Base-by-base conservation (phyloP, 2,888 invertebrate species). In the Molanna angustata region DNA sequence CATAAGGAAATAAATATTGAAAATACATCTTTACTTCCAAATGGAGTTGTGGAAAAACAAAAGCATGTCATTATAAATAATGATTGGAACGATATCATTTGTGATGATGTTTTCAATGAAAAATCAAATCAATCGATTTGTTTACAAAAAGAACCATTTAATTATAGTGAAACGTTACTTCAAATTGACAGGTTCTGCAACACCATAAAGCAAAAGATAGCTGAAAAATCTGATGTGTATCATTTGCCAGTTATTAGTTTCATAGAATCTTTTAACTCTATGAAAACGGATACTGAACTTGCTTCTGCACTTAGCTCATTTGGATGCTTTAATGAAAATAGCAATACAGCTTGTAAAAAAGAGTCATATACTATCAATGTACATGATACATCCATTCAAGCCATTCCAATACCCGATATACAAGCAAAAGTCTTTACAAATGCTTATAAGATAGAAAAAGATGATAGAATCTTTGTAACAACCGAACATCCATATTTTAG, bases 91-190 rank as follows among this genome's bases (percentile, higher is more conserved):
- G 43, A 50, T 3, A 32, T 50, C 11, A 35, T 50, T 9, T 50
- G 50, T 44, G 44, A 50, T 35, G 50, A 50, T 44, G 50, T 50
- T 13, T 50, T 50, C 22, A 16, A 41, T 21, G 50, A 50, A 18
- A 9, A 43, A 42, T 35, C 50, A 6, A 37, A 42, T 16, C 32
- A 50, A 20, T 50, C 50, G 6, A 32, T 50, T 6, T 50, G 35
- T 14, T 3, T 50, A 13, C 21, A 50, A 13, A 49, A 42, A n/a
- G n/a, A n/a, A 46, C 4, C 16, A 7, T 21, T 35, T 11, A 31
- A 31, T n/a, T 49, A 21, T 21, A 33, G 33, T 16, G 43, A 49
- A 18, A 19, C 46, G 18, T n/a, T 46, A 3, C 9, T 20, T n/a
- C 35, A 46, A 14, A 33, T 49, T 13, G 49, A 43, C 16, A 42